These are phyloP conservation scores for Amblyornis subalaris DNA, from an alignment of 2,113 vertebrate species.

Conservation along the genomic window DNA sequence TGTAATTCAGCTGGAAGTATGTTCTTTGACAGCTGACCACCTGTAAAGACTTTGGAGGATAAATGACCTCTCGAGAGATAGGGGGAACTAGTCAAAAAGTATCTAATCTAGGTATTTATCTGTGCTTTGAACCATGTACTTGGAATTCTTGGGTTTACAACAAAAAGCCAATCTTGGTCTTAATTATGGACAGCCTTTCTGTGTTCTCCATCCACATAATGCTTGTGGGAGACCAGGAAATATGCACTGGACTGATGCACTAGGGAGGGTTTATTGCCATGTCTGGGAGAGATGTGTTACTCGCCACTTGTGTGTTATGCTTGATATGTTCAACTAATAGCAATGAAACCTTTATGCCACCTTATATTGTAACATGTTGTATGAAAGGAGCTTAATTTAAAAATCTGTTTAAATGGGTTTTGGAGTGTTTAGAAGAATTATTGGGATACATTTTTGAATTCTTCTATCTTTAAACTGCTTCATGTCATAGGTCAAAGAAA, in stretches of 20 bases:
- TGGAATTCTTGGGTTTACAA: neutral
- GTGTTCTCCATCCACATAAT: rapidly evolving
- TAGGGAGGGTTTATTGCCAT: neutral
- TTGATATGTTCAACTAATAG: neutral
- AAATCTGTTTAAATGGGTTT: neutral
- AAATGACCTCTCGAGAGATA: neutral
- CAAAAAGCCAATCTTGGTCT: neutral
- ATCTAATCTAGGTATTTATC: neutral
- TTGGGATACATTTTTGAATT: neutral
- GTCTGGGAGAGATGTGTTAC: neutral
- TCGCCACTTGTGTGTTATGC: neutral
- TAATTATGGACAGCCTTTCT: neutral
- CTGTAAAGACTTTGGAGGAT: conserved; percentile 1
- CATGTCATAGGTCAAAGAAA: neutral
- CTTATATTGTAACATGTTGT: neutral
- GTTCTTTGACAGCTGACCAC: conserved; percentile 21
- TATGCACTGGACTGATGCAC: neutral
- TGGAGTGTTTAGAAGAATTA: neutral
- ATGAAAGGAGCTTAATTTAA: neutral
- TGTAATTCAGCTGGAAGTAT: conserved; percentile 10
- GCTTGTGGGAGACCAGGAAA: neutral
- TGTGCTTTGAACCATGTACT: neutral
- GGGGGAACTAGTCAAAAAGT: neutral
- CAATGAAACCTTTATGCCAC: neutral
- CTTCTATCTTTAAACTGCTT: neutral